These are phyloP conservation scores for Panonychus citri DNA, from an alignment of 1,140 invertebrate genomes.

Conservation along the genomic window DNA sequence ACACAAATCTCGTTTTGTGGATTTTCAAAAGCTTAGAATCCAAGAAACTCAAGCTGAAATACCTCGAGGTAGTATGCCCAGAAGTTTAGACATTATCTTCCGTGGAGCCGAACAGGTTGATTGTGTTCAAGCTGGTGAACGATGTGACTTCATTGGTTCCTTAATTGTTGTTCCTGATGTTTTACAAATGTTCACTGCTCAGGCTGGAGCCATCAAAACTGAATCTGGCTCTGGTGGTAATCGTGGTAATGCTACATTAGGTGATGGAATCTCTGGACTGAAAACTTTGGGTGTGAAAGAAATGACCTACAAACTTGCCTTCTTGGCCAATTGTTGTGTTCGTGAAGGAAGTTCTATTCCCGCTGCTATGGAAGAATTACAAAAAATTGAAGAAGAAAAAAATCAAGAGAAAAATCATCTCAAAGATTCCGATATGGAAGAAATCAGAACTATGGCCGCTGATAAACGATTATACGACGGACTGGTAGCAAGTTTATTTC, in stretches of 20 bases:
- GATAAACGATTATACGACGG: slow-evolving; percentile 82
- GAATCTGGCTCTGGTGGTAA: slow-evolving; percentile 27
- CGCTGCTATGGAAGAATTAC: slow-evolving; percentile 3
- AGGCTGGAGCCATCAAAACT: slow-evolving; percentile 3
- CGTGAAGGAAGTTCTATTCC: slow-evolving; percentile 3
- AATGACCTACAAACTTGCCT: slow-evolving; percentile 80
- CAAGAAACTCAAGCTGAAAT: slow-evolving; percentile 96
- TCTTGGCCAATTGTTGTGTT: slow-evolving; percentile 55
- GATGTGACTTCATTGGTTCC: slow-evolving; percentile 90
- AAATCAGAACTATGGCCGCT: slow-evolving; percentile 85
- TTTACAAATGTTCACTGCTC: slow-evolving; percentile 26
- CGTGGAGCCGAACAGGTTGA: slow-evolving; percentile 78
- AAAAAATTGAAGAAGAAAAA: background rate
- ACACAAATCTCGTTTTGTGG: slow-evolving; percentile 82
- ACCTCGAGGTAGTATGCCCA: slow-evolving; percentile 82
- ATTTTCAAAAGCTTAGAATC: slow-evolving; percentile 95
- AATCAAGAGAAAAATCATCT: slow-evolving; percentile 17
- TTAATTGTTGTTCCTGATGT: slow-evolving; percentile 95
- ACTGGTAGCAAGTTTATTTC: slow-evolving; percentile 75
- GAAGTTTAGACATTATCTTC: slow-evolving; percentile 84
- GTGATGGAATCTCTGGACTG: slow-evolving; percentile 67
- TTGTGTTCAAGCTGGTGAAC: slow-evolving; percentile 66
- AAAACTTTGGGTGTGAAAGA: slow-evolving; percentile 87
- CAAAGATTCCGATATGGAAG: slow-evolving; percentile 58
- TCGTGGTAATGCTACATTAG: slow-evolving; percentile 31